Percentiles rank a stretch among this genome's conserved stretches.
Evolutionary conservation across 2,797 vertebrate species (phyloP).

Genomic region (Crossoptilon crossoptilon): DNA sequence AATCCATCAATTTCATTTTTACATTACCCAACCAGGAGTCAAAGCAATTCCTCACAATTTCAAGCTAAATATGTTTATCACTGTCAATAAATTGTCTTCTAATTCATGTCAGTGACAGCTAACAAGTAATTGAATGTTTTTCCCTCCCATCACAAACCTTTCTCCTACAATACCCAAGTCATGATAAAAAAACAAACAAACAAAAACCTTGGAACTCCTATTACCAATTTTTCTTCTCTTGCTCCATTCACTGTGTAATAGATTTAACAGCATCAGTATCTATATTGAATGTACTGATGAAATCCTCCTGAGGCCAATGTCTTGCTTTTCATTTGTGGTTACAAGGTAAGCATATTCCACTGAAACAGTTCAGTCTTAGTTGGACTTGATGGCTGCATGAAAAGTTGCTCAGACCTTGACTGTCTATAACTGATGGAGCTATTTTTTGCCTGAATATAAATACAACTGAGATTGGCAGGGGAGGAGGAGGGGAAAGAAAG

Average conservation of each 20-base stretch:
- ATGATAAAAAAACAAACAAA: background rate
- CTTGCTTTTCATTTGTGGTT: conserved; percentile 17
- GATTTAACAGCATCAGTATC: conserved; percentile 5
- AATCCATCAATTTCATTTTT: conserved; percentile 2
- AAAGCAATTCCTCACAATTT: conserved; percentile 24
- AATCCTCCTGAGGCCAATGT: background rate
- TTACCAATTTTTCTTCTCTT: background rate
- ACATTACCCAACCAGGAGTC: background rate
- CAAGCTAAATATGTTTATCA: background rate
- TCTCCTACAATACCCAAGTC: background rate
- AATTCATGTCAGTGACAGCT: background rate
- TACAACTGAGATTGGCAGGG: background rate
- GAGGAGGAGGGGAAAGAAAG: background rate
- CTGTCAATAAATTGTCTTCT: conserved; percentile 24
- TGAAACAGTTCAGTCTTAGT: background rate
- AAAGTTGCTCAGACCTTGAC: background rate
- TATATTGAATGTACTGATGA: background rate
- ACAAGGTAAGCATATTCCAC: conserved; percentile 1
- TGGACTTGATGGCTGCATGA: background rate
- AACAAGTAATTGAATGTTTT: background rate
- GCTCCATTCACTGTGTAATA: background rate
- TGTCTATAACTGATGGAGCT: background rate
- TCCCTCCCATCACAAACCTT: background rate
- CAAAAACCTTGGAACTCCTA: background rate
- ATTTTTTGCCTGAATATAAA: background rate